Base-by-base conservation (phyloP, 2,888 invertebrate genomes). In the Epinotia demarniana region DNA sequence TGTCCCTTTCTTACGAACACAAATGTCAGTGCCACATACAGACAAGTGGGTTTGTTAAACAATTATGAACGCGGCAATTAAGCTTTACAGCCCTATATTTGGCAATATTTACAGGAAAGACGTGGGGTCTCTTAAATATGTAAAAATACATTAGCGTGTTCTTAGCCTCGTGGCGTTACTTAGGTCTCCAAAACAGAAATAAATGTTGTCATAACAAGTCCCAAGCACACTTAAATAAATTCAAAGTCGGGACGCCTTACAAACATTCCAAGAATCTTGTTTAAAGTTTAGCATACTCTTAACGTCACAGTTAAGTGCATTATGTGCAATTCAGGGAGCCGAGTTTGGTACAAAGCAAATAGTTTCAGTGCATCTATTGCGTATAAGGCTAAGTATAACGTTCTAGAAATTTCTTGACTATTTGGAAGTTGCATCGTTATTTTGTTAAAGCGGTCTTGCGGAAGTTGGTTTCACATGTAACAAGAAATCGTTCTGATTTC, bases 211-310 rank as follows among this genome's bases (percentile, higher is more conserved):
- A 66, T 79, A 78, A 78, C 78, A 79, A 79, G 79, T 75, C 55
- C 16, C 58, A 81, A 80, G 78, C 79, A 78, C 78, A 79, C 81
- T 81, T 77, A 81, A 82, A 83, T 85, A 83, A 78, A 84, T 85
- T 83, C 80, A 78, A 80, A 81, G 78, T 81, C n/a, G 80, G 79
- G 80, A 77, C 84, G 82, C 84, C 83, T 86, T 84, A 83, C 86
- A 87, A 87, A 87, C 87, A 87, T 88, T 85, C 83, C 81, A 86
- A 85, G 87, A 87, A 88, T 89, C 89, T 88, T 86, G 87, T 89
- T 88, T 89, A 88, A 89, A 87, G 87, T 89, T 88, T 82, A 85
- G 83, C 85, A 85, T 86, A 85, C 84, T 87, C 83, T 78, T 79
- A 86, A 85, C 87, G 87, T 87, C 86, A 82, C 80, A 83, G 81